Conservation (phyloP, 2,797 vertebrate species). For the Fundulus diaphanus region DNA sequence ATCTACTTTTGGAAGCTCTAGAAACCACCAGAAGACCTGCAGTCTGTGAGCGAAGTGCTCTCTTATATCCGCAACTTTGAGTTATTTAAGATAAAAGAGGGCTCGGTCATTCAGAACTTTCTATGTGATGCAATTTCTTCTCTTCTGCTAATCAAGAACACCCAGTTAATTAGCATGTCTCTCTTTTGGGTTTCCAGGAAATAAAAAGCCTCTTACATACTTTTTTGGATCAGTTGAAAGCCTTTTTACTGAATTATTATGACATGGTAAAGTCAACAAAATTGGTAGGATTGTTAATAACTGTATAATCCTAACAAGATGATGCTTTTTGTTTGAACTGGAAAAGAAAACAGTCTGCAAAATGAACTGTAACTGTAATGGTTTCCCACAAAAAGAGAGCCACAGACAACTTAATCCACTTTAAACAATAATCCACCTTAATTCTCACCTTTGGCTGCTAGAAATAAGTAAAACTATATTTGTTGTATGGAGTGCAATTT, state of each 20-base stretch:
- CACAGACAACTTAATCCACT: background rate
- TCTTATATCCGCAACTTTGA: background rate
- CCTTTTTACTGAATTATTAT: background rate
- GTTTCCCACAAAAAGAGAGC: background rate
- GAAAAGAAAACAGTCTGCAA: background rate
- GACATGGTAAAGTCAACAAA: background rate
- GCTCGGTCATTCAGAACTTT: background rate
- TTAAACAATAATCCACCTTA: background rate
- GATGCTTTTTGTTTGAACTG: background rate
- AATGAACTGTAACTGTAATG: background rate
- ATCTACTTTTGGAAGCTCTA: background rate
- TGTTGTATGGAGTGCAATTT: background rate
- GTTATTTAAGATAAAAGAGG: background rate
- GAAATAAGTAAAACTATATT: background rate
- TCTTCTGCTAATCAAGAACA: background rate
- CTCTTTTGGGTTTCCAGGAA: background rate
- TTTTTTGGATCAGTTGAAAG: background rate
- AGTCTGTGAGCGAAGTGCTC: background rate
- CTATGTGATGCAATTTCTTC: background rate
- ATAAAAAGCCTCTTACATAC: no score
- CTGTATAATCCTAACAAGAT: background rate
- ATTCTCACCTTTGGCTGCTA: background rate
- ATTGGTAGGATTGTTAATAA: background rate
- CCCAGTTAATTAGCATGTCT: background rate
- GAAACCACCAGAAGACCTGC: background rate